A percentile compares a stretch with the other conserved stretches of the same genome.
phyloP scores from a whole-genome alignment of 1,140 invertebrate species.

The Habropoda laboriosa region DNA sequence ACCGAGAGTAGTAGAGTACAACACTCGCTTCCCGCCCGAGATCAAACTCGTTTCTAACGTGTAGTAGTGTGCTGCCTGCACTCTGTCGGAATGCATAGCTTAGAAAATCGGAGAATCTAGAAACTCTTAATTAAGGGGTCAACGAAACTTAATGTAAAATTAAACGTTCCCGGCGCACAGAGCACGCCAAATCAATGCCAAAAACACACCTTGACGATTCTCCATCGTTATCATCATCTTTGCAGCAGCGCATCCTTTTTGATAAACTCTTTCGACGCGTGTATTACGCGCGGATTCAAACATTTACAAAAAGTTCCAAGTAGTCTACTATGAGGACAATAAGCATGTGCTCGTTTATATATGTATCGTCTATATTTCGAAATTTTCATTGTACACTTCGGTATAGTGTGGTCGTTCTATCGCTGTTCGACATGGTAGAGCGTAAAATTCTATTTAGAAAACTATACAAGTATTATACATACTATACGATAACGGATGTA shows the following conservation, averaged over 20 bases:
- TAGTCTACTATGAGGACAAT: constrained; percentile 73
- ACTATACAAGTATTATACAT: neutral
- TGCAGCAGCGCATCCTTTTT: constrained; percentile 8
- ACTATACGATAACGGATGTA: constrained; percentile 7
- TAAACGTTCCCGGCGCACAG: neutral
- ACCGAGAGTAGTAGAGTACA: neutral
- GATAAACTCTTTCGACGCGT: constrained; percentile 29
- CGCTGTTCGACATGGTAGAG: constrained; percentile 33
- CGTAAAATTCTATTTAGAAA: constrained; percentile 43
- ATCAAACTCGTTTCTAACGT: neutral
- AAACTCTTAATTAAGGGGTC: neutral
- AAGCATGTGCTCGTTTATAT: constrained; percentile 67
- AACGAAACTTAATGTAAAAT: constrained; percentile 11
- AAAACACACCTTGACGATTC: constrained; percentile 9
- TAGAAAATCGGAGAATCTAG: neutral
- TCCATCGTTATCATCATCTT: neutral
- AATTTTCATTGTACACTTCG: constrained; percentile 33
- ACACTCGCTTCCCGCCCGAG: neutral
- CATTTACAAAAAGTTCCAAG: constrained; percentile 25
- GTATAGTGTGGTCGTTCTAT: constrained; percentile 22
- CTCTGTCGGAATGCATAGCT: neutral
- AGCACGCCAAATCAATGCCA: constrained; percentile 51
- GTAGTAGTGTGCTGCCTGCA: no score
- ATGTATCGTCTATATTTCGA: constrained; percentile 55
- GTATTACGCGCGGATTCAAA: constrained; percentile 34